These are phyloP conservation scores for Dasypogon diadema DNA, from an alignment of 2,888 invertebrate species.

Conservation along the genomic window DNA sequence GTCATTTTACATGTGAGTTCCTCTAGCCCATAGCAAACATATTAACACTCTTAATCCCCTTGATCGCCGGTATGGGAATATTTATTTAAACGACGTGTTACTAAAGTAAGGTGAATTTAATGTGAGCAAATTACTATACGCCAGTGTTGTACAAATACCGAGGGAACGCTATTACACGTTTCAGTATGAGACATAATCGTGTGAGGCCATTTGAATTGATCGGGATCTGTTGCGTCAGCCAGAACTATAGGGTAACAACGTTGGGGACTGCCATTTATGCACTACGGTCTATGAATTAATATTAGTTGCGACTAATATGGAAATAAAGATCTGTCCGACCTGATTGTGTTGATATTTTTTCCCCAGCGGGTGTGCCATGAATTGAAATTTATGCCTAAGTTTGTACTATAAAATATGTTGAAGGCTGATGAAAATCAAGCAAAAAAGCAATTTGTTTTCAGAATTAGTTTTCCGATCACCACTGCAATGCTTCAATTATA, in stretches of 20 bases:
- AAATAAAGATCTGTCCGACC: slow-evolving; percentile 22
- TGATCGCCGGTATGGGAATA: slow-evolving; percentile 11
- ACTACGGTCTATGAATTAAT: slow-evolving; percentile 34
- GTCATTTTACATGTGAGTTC: slow-evolving; percentile 27
- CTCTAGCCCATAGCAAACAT: slow-evolving; percentile 3
- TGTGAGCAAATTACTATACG: slow-evolving; percentile 22
- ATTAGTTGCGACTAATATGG: slow-evolving; percentile 30
- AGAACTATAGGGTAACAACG: background rate
- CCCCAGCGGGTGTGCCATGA: slow-evolving; percentile 14
- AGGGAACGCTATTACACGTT: background rate
- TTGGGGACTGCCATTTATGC: slow-evolving; percentile 15
- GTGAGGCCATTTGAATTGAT: slow-evolving; percentile 23
- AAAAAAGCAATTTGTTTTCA: too few species aligned
- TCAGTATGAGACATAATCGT: slow-evolving; percentile 1
- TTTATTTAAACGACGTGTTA: slow-evolving; percentile 26
- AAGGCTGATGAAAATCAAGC: too few species aligned
- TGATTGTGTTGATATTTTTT: slow-evolving; percentile 27
- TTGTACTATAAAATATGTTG: background rate
- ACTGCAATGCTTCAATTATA: too few species aligned
- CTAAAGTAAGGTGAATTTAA: slow-evolving; percentile 38
- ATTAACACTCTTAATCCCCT: slow-evolving; percentile 38
- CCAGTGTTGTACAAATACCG: slow-evolving; percentile 14
- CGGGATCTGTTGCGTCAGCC: background rate
- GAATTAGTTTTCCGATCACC: too few species aligned
- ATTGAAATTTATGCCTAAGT: slow-evolving; percentile 28